Evolutionary conservation across 1,140 invertebrate genomes (phyloP), one percentile per base, ranked within the genome.

Genomic region (Lordiphosa stackelbergi): DNA sequence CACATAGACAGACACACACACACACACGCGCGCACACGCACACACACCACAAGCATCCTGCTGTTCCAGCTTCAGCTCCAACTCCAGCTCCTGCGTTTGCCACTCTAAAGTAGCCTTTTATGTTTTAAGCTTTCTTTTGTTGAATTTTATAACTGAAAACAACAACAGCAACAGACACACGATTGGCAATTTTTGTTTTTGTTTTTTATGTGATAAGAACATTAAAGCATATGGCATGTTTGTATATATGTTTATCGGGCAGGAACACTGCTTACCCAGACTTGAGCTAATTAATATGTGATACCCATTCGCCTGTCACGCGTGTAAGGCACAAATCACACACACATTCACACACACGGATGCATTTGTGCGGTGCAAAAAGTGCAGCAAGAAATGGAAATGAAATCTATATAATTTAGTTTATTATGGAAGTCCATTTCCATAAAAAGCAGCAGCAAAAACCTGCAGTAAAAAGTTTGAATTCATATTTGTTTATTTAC

Each of bases 401-500:
- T 8, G 28, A 31, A 31, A 31, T 31, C 28, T 28, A 31, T 52
- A 45, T 19, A 60, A 45, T 59, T 63, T 61, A 60, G 56, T 63
- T 63, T 63, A 63, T 63, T 63, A 43, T 63, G 46, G 56, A 63
- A 63, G 46, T 61, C 28, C 35, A 43, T 61, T 52, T 63, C 46
- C 61, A 61, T 61, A 63, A 48, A 28, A 60, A 48, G 22, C 31
- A 47, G 12, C 22, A n/a, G 34, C 19, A n/a, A 11, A 12, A 22
- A 38, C 8, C 22, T 6, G 36, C 16, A 35, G 60, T 52, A 52
- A 63, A 63, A 63, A 28, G 40, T 63, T 63, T 47, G 36, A 60
- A 63, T 61, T 63, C 60, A 60, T 51, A 63, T 63, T 63, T 63
- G 60, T 60, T 63, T 63, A 47, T 63, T 63, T 63, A 63, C 12